Conservation (phyloP, 2,888 invertebrate species). For the Drosophila dives region DNA sequence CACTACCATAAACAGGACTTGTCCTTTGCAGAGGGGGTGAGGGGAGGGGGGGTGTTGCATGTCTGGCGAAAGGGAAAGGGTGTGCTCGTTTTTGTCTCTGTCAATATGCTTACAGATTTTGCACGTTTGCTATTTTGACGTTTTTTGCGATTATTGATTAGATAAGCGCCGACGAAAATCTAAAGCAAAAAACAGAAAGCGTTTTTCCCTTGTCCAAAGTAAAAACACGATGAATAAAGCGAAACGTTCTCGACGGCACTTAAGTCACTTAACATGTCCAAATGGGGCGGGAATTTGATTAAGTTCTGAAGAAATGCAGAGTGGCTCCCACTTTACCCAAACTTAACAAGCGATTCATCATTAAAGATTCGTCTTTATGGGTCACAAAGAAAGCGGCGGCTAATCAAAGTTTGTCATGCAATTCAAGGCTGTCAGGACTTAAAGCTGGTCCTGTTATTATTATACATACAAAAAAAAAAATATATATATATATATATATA, state of each 20-base stretch:
- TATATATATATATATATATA: neutral
- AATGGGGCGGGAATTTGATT: conserved; percentile 36
- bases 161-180: conserved; percentile 59
- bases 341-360: conserved; percentile 56
- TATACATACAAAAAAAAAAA: neutral
- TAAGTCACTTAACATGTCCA: conserved; percentile 74
- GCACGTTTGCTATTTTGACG: conserved; percentile 78
- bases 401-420: conserved; percentile 52
- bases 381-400: conserved; percentile 8
- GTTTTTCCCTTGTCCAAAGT: conserved; percentile 27
- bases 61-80: neutral
- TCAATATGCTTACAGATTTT: conserved; percentile 71
- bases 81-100: conserved; percentile 39
- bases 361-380: conserved; percentile 33
- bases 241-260: conserved; percentile 59
- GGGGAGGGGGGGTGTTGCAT: conserved; percentile 1
- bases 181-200: conserved; percentile 39
- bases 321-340: conserved; percentile 9
- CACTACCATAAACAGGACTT: conserved; percentile 32
- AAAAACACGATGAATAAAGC: neutral
- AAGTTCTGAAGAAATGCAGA: conserved; percentile 9
- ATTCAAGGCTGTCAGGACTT: conserved; percentile 41
- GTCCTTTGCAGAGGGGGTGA: conserved; percentile 2
- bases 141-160: conserved; percentile 76
- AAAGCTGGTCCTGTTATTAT: conserved; percentile 33